Evolutionary conservation across 2,113 vertebrate genomes (phyloP), one percentile per base, ranked within the genome.

Genomic region (Larimichthys polyactis): DNA sequence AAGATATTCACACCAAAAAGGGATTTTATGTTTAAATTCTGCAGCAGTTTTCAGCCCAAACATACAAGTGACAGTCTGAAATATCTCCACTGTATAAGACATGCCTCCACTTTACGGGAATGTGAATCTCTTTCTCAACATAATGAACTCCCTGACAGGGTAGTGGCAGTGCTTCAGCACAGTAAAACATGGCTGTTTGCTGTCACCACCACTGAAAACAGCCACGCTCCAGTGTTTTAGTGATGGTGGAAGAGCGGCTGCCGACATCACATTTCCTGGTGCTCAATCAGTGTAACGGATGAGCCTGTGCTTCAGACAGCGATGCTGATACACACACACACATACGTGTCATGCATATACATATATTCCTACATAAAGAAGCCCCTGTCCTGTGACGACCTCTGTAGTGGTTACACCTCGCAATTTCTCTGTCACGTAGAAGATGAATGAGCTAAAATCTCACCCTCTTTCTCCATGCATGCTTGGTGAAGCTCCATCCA

Each of bases 101-200:
- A 62, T 67, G 57, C 49, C 69, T 85, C 63, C 52, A 64, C 59
- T 89, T 83, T 80, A 88, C 10, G 9, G 43, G 65, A 24, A 57
- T 67, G 78, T 75, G 82, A 84, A 75, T 88, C 67, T 85, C 85
- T 74, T 58, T 59, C 51, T 69, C 52, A 67, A 78, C 64, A 52
- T 80, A 87, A 90, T 88, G 75, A 90, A 78, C 66, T 83, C 77
- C 75, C 82, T 72, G 83, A 88, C 65, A 78, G 66, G 55, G 68
- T 80, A 76, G 64, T 49, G 71, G n/a, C 54, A 19, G 57, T 44
- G 58, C 62, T 48, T 40, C 75, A 62, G 32, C 27, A 63, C 57
- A 81, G 78, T 84, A 81, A 83, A 90, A 87, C 64, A 86, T 10
- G 20, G 8, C 67, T 44, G 59, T 54, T 83, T 82, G 75, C 81